Base-by-base conservation (phyloP, 2,888 invertebrate species). In the Metopia argyrocephala region DNA sequence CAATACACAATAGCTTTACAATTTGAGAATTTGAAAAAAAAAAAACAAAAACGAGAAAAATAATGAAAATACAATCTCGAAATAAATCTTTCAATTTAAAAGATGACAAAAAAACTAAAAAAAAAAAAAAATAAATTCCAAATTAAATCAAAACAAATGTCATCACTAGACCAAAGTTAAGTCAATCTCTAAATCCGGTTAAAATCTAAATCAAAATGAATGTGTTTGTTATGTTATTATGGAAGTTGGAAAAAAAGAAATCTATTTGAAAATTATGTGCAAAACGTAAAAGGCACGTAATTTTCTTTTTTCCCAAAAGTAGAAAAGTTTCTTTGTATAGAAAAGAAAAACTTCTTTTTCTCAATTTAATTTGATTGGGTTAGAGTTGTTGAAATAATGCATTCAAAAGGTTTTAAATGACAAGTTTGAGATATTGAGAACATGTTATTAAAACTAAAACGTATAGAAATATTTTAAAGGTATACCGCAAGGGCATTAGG, bases 81-180 rank as follows among this genome's bases (percentile, higher is more conserved):
- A 15, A 38, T 38, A 38, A 38, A 38, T 38, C 38, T 38, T 38
- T 9, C 9, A 2, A 38, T 12, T 4, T 15, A 0, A 38, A 4
- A 3, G 12, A 15, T 0, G 4, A 9, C 9, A 12, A 38, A 9
- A 38, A 31, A 31, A 31, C 7, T 9, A 31, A 31, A 31, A 31
- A 31, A 31, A 0, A 31, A 9, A 31, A 31, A 12, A 31, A 31
- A 31, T 0, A 3, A 31, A 12, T 31, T 4, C 12, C 9, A 81
- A 81, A 81, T 81, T 81, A 81, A 78, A 81, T 81, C 76, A 78
- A 69, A 74, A 65, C 57, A 61, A 81, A 76, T 81, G 80, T 74
- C 76, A 76, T 81, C 80, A 74, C 52, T 65, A 18, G 74, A 70
- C 74, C 78, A 64, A 70, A 75, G 74, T 65, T 62, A 57, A 70